phyloP scores from a whole-genome alignment of 2,888 invertebrate genomes.

The Ecdyonurus torrentis region DNA sequence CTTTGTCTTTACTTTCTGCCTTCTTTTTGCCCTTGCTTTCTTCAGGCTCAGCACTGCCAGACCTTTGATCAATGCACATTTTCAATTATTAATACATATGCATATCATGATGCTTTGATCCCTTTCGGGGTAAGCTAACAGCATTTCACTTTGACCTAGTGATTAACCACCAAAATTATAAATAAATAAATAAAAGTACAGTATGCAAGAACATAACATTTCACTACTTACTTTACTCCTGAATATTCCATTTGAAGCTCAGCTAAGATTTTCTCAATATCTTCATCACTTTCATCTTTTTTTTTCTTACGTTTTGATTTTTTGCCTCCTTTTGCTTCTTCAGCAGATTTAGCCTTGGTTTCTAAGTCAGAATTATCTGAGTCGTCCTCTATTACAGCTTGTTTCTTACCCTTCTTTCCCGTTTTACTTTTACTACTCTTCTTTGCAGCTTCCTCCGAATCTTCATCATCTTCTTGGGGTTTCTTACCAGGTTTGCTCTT shows the following conservation, averaged over 20 bases:
- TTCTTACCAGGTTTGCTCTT: constrained; percentile 53
- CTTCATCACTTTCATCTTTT: constrained; percentile 52
- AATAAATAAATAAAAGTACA: neutral
- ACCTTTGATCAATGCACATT: neutral
- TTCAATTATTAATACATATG: neutral
- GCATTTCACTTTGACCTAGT: too few species aligned
- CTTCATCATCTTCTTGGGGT: constrained; percentile 19
- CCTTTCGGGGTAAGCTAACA: too few species aligned
- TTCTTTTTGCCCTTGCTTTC: constrained; percentile 26
- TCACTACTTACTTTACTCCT: constrained; percentile 35
- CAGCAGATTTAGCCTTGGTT: neutral
- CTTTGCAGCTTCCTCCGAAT: constrained; percentile 22
- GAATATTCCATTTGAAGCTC: constrained; percentile 68
- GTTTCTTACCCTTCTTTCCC: constrained; percentile 40
- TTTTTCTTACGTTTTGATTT: constrained; percentile 37
- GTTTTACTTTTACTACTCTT: constrained; percentile 39
- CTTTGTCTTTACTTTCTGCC: constrained; percentile 16
- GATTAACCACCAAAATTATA: too few species aligned
- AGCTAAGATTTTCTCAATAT: constrained; percentile 66
- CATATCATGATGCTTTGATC: too few species aligned
- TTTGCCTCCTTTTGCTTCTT: constrained; percentile 14
- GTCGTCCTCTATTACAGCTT: neutral
- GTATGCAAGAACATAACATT: neutral
- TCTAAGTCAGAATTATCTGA: constrained; percentile 13
- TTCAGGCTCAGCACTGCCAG: constrained; percentile 20